Evolutionary conservation across 35 echinoderm and acorn worm species (phyloP).

Genomic region (Ophioderma brevispina): DNA sequence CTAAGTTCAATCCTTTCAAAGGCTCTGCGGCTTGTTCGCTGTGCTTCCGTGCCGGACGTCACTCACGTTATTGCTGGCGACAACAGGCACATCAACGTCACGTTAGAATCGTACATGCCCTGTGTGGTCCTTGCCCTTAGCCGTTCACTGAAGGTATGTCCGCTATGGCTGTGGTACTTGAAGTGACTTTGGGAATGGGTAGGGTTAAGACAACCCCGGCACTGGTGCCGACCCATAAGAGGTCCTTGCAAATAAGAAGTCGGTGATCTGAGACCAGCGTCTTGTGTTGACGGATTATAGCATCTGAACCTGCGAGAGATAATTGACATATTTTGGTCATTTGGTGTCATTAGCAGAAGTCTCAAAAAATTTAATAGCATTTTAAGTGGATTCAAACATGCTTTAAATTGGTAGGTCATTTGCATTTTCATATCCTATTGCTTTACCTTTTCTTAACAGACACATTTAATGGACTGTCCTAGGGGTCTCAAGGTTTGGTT

Average conservation of each 20-base stretch:
- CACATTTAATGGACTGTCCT: too few relatives aligned
- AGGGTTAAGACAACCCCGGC: conserved; percentile 95
- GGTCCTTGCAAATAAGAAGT: conserved; percentile 92
- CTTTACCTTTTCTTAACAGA: too few relatives aligned
- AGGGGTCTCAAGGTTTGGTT: too few relatives aligned
- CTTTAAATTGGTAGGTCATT: too few relatives aligned
- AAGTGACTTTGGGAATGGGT: conserved; percentile 88
- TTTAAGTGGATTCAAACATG: too few relatives aligned
- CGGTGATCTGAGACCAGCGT: conserved; percentile 94
- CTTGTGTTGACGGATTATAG: conserved; percentile 99
- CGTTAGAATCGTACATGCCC: conserved; percentile 93
- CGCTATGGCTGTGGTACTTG: conserved; percentile 47
- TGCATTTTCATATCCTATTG: too few relatives aligned
- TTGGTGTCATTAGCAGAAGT: too few relatives aligned
- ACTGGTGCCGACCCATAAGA: conserved; percentile 97
- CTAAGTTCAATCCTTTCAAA: conserved; percentile 11
- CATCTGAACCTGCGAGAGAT: conserved; percentile 81
- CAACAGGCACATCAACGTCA: conserved; percentile 79
- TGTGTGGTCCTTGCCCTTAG: conserved; percentile 91
- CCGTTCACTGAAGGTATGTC: conserved; percentile 77
- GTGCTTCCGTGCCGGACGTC: conserved; percentile 43
- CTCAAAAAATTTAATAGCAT: too few relatives aligned
- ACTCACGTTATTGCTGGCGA: conserved; percentile 2
- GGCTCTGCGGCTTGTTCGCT: conserved; percentile 19
- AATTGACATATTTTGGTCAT: too few relatives aligned